Base-by-base conservation (phyloP, 2,888 invertebrate species). In the Charanyca ferruginea region DNA sequence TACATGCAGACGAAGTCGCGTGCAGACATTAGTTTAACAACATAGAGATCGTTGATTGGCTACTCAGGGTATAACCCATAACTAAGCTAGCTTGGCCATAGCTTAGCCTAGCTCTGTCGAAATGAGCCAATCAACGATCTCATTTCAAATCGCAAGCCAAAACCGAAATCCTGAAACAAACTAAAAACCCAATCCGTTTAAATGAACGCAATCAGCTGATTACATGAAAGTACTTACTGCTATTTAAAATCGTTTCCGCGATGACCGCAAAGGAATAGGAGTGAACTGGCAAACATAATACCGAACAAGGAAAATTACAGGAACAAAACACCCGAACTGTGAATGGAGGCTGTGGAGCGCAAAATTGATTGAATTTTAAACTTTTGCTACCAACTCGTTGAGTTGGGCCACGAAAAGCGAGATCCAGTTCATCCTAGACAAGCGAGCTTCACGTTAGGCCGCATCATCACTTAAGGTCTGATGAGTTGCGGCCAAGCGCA, bases 331-430 rank as follows among this genome's bases (percentile, higher is more conserved):
- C 55, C 68, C 73, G 64, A 77, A 82, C 86, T 77, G 81, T 83
- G 82, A 86, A 85, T 84, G 78, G 83, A 73, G 77, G 79, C 85
- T 75, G 80, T 77, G 77, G 82, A 86, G 85, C 87, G 84, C 82
- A 80, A 89, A 91, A 91, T 91, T 90, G 89, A 91, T 91, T 90
- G 87, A 90, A 90, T 90, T 90, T 88, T 88, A 89, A 90, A 90
- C 88, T 90, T 90, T 83, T 71, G 70, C 83, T 51, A 74, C 73
- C 71, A 66, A 66, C 77, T 75, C 80, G 77, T 74, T 74, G 72
- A 69, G 66, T 74, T 45, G 66, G 72, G 83, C 79, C 62, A 28
- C 9, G 23, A 71, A 71, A 59, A n/a, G n/a, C n/a, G n/a, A n/a
- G n/a, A n/a, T n/a, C n/a, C n/a, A n/a, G n/a, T n/a, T n/a, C n/a